These are phyloP conservation scores for Odontamblyopus lacepedii DNA, from an alignment of 2,797 vertebrate genomes.

Conservation along the genomic window DNA sequence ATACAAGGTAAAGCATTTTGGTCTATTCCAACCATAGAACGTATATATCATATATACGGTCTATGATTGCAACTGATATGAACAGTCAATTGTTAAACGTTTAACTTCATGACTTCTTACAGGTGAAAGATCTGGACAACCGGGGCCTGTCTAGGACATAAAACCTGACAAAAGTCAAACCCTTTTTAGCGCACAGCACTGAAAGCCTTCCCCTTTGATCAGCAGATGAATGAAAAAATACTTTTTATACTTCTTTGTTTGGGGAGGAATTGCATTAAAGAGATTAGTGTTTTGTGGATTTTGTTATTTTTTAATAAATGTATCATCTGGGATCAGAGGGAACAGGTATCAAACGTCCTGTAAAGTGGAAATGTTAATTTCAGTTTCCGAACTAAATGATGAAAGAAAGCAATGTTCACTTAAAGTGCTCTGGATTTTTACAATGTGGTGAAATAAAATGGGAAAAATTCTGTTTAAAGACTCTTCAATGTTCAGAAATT, in stretches of 20 bases:
- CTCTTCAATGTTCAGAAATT: background rate
- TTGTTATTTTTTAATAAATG: slow-evolving; percentile 64
- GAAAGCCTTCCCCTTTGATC: slow-evolving; percentile 83
- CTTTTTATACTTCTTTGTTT: slow-evolving; percentile 82
- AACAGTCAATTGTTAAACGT: background rate
- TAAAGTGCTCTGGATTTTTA: slow-evolving; percentile 75
- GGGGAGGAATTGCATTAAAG: slow-evolving; percentile 74
- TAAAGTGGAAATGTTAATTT: slow-evolving; percentile 69
- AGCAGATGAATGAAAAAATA: slow-evolving; percentile 53
- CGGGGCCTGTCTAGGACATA: slow-evolving; percentile 96
- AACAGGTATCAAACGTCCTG: slow-evolving; percentile 64
- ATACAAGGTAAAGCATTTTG: slow-evolving; percentile 88
- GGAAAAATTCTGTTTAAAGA: slow-evolving; percentile 49
- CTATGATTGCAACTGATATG: background rate
- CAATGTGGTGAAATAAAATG: slow-evolving; percentile 79
- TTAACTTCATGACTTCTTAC: slow-evolving; percentile 31
- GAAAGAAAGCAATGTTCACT: slow-evolving; percentile 74
- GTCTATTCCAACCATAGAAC: background rate
- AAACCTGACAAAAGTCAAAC: slow-evolving; percentile 44
- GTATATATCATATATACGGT: too few relatives aligned
- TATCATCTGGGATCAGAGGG: slow-evolving; percentile 65
- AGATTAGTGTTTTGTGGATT: slow-evolving; percentile 63
- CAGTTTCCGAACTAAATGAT: slow-evolving; percentile 62
- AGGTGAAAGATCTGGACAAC: slow-evolving; percentile 98
- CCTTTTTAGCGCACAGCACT: slow-evolving; percentile 79